Evolutionary conservation across 2,888 invertebrate species (phyloP).

Genomic region (Amphipoea lucens): DNA sequence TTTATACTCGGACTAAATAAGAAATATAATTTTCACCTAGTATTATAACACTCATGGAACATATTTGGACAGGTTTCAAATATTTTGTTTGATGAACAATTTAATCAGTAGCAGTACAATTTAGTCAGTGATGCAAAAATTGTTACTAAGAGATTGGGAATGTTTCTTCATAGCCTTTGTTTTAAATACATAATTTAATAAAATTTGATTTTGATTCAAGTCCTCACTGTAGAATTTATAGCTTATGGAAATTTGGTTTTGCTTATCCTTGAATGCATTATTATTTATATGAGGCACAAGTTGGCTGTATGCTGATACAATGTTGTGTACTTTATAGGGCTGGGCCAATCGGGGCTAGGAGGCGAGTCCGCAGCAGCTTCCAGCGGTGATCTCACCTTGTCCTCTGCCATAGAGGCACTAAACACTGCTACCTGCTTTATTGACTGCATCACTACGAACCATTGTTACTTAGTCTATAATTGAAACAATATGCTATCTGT

Average conservation of each 20-base stretch:
- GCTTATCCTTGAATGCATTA: constrained; percentile 37
- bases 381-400: constrained; percentile 90
- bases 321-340: constrained; percentile 87
- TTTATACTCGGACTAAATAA: constrained; percentile 11
- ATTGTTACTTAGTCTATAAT: constrained; percentile 91
- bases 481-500: constrained; percentile 93
- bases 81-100: constrained; percentile 19
- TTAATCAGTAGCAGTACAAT: constrained; percentile 26
- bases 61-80: constrained; percentile 43
- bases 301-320: constrained; percentile 58
- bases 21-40: constrained; percentile 59
- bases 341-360: constrained; percentile 92
- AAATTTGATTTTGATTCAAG: constrained; percentile 24
- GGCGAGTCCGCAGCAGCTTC: constrained; percentile 90
- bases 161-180: constrained; percentile 47
- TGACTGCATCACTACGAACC: constrained; percentile 91
- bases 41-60: constrained; percentile 60
- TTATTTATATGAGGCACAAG: constrained; percentile 52
- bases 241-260: constrained; percentile 31
- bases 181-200: constrained; percentile 7
- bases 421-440: constrained; percentile 92
- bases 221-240: constrained; percentile 20
- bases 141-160: constrained; percentile 31
- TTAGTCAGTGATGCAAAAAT: constrained; percentile 55
- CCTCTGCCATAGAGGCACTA: constrained; percentile 89